Conservation (phyloP, 2,888 invertebrate genomes). For the Tyria jacobaeae region DNA sequence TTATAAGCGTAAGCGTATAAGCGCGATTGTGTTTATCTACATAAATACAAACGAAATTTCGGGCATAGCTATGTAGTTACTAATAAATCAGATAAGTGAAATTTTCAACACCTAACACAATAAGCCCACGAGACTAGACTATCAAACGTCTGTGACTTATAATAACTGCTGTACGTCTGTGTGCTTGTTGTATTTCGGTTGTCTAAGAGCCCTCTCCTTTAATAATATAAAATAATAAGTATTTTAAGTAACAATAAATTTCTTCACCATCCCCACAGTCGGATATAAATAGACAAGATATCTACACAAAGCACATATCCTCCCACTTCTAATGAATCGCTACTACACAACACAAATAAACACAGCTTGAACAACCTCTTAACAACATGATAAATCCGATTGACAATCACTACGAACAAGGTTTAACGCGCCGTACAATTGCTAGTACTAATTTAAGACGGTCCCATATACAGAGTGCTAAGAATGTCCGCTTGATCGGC, state of each 20-base stretch:
- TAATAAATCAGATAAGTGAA: no score
- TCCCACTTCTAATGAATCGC: conserved; percentile 49
- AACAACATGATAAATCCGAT: conserved; percentile 55
- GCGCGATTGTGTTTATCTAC: no score
- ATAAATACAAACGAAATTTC: no score
- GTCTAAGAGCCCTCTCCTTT: no score
- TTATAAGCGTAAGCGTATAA: no score
- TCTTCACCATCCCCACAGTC: not conserved
- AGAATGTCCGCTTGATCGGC: conserved; percentile 84
- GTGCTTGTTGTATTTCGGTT: no score
- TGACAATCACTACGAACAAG: conserved; percentile 59
- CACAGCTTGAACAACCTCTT: conserved; percentile 41
- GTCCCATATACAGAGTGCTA: conserved; percentile 84
- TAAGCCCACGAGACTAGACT: not conserved
- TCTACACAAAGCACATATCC: conserved; percentile 14
- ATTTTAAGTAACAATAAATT: not conserved
- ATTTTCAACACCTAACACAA: not conserved
- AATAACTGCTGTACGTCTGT: no score
- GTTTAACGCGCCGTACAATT: conserved; percentile 77
- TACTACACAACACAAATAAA: conserved; percentile 44
- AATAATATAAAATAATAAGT: not conserved
- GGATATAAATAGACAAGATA: not conserved
- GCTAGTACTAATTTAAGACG: conserved; percentile 83
- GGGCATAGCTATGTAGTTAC: no score
- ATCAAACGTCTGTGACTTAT: not conserved